Evolutionary conservation across 2,113 vertebrate genomes (phyloP), one percentile per base, ranked within the genome.

Genomic region (Morone chrysops): DNA sequence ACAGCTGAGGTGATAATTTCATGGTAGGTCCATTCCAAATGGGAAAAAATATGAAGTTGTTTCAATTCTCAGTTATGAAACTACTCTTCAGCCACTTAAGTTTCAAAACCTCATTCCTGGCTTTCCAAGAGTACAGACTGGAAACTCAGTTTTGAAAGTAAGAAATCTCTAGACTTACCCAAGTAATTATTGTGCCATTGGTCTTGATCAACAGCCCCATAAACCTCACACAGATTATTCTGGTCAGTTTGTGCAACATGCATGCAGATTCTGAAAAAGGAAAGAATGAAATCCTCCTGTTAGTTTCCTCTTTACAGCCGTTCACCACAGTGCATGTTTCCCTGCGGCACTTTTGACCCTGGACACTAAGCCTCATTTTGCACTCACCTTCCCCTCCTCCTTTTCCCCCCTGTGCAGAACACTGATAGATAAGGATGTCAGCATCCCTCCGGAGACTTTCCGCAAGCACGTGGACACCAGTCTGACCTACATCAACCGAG

Each of bases 401-500:
- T 57, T 60, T 51, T 60, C 60, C 47, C 50, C 18, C 53, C 70
- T 75, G 66, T 75, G 61, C 93, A 96, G 96, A 84, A 2, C 87
- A 0, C 92, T 96, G 70, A 95, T 98, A 90, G 96, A 98, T 40
- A 94, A 96, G 81, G 97, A 98, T 86, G 93, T 98, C 83, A 95
- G 95, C 38, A 90, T 98, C 78, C 95, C 97, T 63, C 96, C 97
- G 0, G 97, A 98, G 92, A 94, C 95, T 6, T 97, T 97, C 96
- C 96, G 96, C 70, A 96, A 96, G 84, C 95, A 97, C 25, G 91
- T 97, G 89, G 97, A 96, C 53, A 41, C 74, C 31, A 94, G 94
- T 82, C 94, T 97, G 95, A 94, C 94, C 84, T 95, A 97, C 73
- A 73, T 97, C 93, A 98, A 97, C 94, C 85, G 84, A 40, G 95